Conservation (phyloP, 2,797 vertebrate genomes). For the Spinibarbus caldwelli region DNA sequence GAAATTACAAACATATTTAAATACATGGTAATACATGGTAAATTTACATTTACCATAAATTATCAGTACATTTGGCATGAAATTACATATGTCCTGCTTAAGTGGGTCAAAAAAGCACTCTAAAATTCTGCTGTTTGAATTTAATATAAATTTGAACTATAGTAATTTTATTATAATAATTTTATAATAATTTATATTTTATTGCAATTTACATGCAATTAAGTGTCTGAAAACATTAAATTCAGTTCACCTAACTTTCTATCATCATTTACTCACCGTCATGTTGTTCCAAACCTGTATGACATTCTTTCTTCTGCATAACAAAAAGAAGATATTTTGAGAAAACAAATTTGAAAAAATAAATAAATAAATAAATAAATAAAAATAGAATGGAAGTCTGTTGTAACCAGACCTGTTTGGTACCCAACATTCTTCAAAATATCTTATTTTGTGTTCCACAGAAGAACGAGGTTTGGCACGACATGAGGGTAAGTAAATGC, state of each 20-base stretch:
- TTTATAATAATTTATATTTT: background rate
- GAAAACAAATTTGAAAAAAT: too few relatives aligned
- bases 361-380: too few relatives aligned
- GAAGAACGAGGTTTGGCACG: background rate
- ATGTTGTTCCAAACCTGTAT: background rate
- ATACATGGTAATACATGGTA: background rate
- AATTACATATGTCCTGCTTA: background rate
- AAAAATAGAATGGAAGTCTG: background rate
- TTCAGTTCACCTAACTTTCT: background rate
- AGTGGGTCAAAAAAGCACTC: too few relatives aligned
- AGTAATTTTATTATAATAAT: background rate
- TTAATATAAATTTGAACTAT: background rate
- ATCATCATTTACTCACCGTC: background rate
- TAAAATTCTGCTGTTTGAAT: background rate
- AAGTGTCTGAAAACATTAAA: background rate
- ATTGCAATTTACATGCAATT: background rate
- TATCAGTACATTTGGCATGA: background rate
- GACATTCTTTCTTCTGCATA: background rate
- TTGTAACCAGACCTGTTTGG: background rate
- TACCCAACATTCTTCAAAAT: background rate
- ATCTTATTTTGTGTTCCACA: too few relatives aligned
- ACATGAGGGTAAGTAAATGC: too few relatives aligned
- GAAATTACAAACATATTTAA: background rate
- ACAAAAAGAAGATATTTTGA: background rate
- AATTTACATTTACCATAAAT: background rate